Percentiles rank a stretch among this genome's conserved stretches.
Conservation (phyloP, 2,888 invertebrate species). For the Dione vanillae region DNA sequence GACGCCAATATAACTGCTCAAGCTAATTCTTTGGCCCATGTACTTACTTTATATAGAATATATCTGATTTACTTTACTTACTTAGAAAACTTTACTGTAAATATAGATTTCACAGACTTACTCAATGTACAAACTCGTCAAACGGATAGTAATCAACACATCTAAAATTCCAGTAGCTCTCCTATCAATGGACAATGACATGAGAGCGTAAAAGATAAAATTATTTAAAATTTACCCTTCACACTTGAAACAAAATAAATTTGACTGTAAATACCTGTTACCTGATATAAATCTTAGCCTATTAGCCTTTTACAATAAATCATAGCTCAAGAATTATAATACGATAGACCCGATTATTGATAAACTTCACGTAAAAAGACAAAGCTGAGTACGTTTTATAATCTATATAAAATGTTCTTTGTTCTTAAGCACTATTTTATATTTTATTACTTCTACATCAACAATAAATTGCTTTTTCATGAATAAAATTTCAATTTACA, state of each 20-base stretch:
- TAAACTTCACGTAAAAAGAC: not conserved
- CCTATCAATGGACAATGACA: too few species aligned
- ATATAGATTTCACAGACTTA: too few species aligned
- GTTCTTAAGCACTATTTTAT: not conserved
- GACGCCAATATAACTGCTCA: constrained; percentile 17
- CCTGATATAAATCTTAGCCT: not conserved
- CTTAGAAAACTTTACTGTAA: too few species aligned
- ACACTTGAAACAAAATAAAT: too few species aligned
- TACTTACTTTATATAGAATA: not conserved
- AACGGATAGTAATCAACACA: too few species aligned
- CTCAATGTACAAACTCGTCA: too few species aligned
- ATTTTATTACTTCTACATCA: constrained; percentile 5
- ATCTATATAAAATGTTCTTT: constrained; percentile 3
- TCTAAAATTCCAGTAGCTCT: too few species aligned
- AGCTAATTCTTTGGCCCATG: constrained; percentile 3
- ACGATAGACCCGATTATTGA: not conserved
- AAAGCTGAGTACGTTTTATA: not conserved
- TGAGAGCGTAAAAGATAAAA: too few species aligned
- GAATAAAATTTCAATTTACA: constrained; percentile 10
- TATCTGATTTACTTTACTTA: not conserved
- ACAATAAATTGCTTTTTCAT: not conserved
- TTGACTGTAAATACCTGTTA: too few species aligned
- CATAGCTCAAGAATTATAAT: not conserved
- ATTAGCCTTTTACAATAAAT: too few species aligned
- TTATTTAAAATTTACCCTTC: too few species aligned